phyloP scores from a whole-genome alignment of 2,888 invertebrate species.

The Mythimna ferrago region DNA sequence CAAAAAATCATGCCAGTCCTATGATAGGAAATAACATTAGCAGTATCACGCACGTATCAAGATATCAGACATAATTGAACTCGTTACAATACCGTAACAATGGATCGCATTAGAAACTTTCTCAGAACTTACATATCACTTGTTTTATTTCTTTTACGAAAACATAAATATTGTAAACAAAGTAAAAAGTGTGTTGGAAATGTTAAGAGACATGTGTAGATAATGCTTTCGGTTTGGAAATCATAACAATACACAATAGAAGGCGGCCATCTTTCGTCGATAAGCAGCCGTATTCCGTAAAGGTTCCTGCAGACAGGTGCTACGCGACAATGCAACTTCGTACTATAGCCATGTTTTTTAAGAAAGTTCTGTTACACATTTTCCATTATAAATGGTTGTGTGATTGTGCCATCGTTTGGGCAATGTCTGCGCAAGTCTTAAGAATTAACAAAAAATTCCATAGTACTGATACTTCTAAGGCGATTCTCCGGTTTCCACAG shows the following conservation, averaged over 20 bases:
- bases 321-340: neutral
- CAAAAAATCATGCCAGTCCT: constrained; percentile 9
- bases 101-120: constrained; percentile 46
- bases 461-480: constrained; percentile 25
- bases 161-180: constrained; percentile 51
- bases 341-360: no score
- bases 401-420: neutral
- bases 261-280: constrained; percentile 41
- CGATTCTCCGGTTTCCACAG: constrained; percentile 22
- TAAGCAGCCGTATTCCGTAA: constrained; percentile 29
- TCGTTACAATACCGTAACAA: constrained; percentile 36
- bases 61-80: constrained; percentile 32
- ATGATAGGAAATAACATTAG: constrained; percentile 34
- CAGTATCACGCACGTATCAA: constrained; percentile 30
- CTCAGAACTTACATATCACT: constrained; percentile 34
- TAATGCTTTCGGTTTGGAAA: constrained; percentile 55
- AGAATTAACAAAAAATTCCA: neutral
- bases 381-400: neutral
- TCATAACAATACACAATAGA: constrained; percentile 56
- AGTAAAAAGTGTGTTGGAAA: constrained; percentile 40
- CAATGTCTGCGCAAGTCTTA: no score
- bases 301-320: neutral
- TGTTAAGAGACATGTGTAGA: constrained; percentile 50
- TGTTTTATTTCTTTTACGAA: constrained; percentile 53
- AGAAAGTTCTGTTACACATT: no score